These are phyloP conservation scores for Eulacestoma nigropectus DNA, from an alignment of 2,113 vertebrate species.

Conservation along the genomic window DNA sequence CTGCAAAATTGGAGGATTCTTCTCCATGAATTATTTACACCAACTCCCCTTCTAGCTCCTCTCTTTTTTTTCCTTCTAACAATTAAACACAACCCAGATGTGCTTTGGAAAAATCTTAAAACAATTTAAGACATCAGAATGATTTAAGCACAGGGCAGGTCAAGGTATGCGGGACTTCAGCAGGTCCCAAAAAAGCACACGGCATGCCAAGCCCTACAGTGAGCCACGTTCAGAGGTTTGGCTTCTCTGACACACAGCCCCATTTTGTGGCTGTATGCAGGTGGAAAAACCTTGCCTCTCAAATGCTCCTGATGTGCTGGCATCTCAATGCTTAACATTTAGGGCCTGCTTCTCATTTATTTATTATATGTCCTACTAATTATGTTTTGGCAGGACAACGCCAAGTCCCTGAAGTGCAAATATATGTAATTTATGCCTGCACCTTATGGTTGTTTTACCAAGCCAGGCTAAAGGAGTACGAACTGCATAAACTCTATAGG, in stretches of 20 bases:
- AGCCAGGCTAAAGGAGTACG: background rate
- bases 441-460: background rate
- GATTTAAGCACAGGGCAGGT: slow-evolving; percentile 41
- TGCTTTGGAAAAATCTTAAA: slow-evolving; percentile 49
- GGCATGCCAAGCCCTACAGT: background rate
- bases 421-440: slow-evolving; percentile 12
- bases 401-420: background rate
- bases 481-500: background rate
- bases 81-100: slow-evolving; percentile 58
- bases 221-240: background rate
- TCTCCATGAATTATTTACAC: slow-evolving; percentile 65
- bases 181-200: background rate
- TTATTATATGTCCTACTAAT: background rate
- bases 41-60: background rate
- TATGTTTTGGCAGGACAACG: background rate
- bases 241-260: background rate
- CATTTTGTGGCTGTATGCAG: background rate
- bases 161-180: background rate
- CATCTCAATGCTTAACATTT: background rate
- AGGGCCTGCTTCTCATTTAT: slow-evolving; percentile 23
- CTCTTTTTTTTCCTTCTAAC: background rate
- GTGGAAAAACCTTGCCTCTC: slow-evolving; percentile 36
- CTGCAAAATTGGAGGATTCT: slow-evolving; percentile 65
- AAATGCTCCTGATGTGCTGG: background rate
- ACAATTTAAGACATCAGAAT: background rate